Conservation (phyloP, 2,113 vertebrate species). For the Conger conger region DNA sequence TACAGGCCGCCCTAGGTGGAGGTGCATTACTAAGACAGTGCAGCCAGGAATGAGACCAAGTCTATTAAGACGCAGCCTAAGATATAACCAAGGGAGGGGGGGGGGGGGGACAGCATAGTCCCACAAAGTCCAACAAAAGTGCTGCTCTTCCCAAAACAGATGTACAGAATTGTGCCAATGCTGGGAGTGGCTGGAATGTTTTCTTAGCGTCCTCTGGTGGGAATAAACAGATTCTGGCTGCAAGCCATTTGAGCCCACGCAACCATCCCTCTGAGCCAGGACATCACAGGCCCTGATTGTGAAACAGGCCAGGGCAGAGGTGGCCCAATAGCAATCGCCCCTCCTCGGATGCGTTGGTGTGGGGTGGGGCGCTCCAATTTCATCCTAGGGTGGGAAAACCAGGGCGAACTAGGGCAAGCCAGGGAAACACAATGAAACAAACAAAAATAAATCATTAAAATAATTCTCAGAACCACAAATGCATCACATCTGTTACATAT, state of each 20-base stretch:
- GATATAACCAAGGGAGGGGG: too few relatives aligned
- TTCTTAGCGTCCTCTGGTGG: constrained; percentile 42
- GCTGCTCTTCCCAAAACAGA: constrained; percentile 45
- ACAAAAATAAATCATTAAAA: too few relatives aligned
- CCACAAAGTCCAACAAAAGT: neutral
- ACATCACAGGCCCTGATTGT: constrained; percentile 24
- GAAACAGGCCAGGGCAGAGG: neutral
- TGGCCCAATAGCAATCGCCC: neutral
- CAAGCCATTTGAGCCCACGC: constrained; percentile 47
- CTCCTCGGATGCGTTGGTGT: neutral
- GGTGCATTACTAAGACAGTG: too few relatives aligned
- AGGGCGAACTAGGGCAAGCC: neutral
- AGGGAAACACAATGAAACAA: neutral
- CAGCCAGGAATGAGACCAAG: neutral
- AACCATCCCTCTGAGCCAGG: neutral
- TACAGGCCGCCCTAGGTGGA: too few relatives aligned
- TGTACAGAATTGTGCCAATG: constrained; percentile 43
- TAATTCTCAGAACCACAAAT: too few relatives aligned
- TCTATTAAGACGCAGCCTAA: neutral
- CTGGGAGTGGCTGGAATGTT: constrained; percentile 61
- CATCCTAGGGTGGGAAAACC: neutral
- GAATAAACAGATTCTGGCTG: constrained; percentile 44
- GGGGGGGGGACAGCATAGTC: neutral
- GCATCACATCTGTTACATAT: too few relatives aligned
- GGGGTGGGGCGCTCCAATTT: neutral